Conservation (phyloP, 2,797 vertebrate genomes). For the Paratrypauchen microcephalus region DNA sequence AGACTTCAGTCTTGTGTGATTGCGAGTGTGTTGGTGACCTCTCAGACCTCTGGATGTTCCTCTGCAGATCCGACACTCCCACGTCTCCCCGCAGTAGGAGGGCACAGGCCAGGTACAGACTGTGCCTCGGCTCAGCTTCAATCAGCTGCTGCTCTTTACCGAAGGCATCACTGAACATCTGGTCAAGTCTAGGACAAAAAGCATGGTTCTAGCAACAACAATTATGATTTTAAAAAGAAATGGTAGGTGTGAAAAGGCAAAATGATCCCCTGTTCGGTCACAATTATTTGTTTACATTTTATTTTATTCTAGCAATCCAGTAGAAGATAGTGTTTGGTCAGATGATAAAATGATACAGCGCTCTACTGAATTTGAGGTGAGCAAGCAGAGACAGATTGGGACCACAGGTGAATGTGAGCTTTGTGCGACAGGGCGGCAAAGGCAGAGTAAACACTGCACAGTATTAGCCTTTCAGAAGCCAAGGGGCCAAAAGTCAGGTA, state of each 20-base stretch:
- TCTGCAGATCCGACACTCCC: constrained; percentile 92
- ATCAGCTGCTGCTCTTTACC: constrained; percentile 94
- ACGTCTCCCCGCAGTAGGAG: constrained; percentile 92
- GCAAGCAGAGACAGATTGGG: neutral
- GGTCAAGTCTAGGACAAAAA: constrained; percentile 82
- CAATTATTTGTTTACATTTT: too few species aligned
- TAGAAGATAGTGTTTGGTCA: neutral
- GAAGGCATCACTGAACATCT: constrained; percentile 97
- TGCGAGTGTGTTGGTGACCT: too few species aligned
- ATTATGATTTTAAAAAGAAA: too few species aligned
- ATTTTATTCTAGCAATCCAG: neutral
- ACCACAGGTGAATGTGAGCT: constrained; percentile 4
- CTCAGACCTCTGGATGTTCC: constrained; percentile 93
- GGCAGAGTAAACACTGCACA: constrained; percentile 3
- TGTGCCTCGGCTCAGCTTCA: constrained; percentile 86
- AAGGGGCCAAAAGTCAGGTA: neutral
- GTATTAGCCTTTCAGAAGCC: neutral
- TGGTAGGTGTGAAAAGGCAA: too few species aligned
- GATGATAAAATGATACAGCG: neutral
- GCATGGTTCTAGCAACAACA: neutral
- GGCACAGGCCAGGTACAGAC: constrained; percentile 91
- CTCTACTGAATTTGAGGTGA: neutral
- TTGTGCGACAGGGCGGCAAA: neutral
- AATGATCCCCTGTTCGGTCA: too few species aligned
- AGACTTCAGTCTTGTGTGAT: too few species aligned